phyloP scores from a whole-genome alignment of 2,797 vertebrate genomes.

The Hydrocynus forskahlii region DNA sequence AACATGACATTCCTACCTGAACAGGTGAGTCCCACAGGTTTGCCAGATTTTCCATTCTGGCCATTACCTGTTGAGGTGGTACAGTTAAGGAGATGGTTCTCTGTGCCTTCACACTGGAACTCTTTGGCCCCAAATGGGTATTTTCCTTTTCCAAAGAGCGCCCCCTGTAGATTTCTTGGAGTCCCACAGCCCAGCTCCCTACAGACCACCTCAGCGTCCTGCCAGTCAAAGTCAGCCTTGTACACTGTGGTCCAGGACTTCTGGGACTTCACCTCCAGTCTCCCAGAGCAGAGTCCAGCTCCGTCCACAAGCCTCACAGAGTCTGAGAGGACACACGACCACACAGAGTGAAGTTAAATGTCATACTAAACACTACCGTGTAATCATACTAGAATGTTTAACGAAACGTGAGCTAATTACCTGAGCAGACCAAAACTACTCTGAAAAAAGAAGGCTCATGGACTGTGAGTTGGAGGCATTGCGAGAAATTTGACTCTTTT shows the following conservation, averaged over 20 bases:
- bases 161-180: neutral
- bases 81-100: neutral
- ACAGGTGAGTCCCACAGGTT: slow-evolving; percentile 1
- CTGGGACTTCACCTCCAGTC: slow-evolving; percentile 23
- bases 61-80: neutral
- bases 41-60: neutral
- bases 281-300: slow-evolving; percentile 6
- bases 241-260: slow-evolving; percentile 29
- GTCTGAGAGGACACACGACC: slow-evolving; percentile 1
- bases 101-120: slow-evolving; percentile 2
- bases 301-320: slow-evolving; percentile 25
- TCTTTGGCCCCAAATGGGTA: neutral
- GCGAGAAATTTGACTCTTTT: neutral
- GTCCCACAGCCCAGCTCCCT: slow-evolving; percentile 43
- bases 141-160: neutral
- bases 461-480: neutral
- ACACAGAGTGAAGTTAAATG: neutral
- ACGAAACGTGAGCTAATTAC: neutral
- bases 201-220: slow-evolving; percentile 25
- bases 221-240: neutral
- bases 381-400: neutral
- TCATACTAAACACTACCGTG: no score
- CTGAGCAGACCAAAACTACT: neutral
- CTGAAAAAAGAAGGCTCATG: neutral
- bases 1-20: neutral